Conservation (phyloP, 2,888 invertebrate species). For the Chaetogeoica ovagalla region DNA sequence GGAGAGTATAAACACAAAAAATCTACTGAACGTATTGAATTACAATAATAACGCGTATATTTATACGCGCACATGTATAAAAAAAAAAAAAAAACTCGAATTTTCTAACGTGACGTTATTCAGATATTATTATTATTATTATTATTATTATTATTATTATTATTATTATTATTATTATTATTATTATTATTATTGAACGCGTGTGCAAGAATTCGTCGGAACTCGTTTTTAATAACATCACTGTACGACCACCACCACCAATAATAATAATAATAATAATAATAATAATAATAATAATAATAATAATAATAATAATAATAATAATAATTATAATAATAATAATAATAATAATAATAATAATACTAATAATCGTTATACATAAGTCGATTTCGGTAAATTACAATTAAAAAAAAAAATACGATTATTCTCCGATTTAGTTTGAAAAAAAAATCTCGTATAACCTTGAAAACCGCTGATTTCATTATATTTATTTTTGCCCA, state of each 20-base stretch:
- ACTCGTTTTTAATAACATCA: too few relatives aligned
- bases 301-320: not conserved
- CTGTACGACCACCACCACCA: too few relatives aligned
- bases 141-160: too few relatives aligned
- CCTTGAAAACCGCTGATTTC: constrained; percentile 23
- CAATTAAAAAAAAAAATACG: not conserved
- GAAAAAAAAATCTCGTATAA: not conserved
- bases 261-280: not conserved
- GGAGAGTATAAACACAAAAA: not conserved
- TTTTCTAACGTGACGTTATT: too few relatives aligned
- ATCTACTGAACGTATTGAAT: not conserved
- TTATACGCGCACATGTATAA: too few relatives aligned
- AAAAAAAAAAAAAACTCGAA: too few relatives aligned
- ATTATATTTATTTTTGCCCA: constrained; percentile 7
- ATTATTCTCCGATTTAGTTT: constrained; percentile 14
- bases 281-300: not conserved
- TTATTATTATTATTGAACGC: too few relatives aligned
- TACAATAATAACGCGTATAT: not conserved
- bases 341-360: too few relatives aligned
- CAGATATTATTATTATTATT: too few relatives aligned
- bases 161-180: too few relatives aligned
- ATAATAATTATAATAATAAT: not conserved
- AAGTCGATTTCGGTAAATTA: not conserved
- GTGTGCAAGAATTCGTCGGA: too few relatives aligned
- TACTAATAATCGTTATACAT: not conserved